Base-by-base conservation (phyloP, 2,113 vertebrate species). In the Phalacrocorax aristotelis region DNA sequence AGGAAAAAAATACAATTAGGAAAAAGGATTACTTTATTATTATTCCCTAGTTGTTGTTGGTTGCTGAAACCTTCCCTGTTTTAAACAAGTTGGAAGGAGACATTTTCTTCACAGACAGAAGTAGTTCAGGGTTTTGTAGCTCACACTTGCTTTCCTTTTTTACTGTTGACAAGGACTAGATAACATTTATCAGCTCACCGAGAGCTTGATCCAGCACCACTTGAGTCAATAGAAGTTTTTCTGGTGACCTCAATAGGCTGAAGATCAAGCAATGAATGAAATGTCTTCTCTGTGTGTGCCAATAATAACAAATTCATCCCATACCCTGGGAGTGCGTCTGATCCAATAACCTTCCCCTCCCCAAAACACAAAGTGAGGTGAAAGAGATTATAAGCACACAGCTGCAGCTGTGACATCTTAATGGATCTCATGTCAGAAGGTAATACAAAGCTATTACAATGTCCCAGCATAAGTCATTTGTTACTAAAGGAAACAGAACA, bases 221-320 rank as follows among this genome's bases (percentile, higher is more conserved):
- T 68, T 91, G 69, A 96, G 70, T 85, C 65, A 95, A 86, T 7
- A 93, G 49, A 83, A 70, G 15, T 87, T 92, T 75, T 80, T 81
- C 76, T 74, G 48, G 79, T 75, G 90, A 93, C 55, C 80, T 75
- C 72, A 83, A 64, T 18, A 83, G 85, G 26, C 60, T 52, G 68
- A 88, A 74, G 88, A 89, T 81, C 87, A 95, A 79, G 48, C 34
- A 92, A 69, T n/a, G 64, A 83, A 54, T 42, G 38, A 80, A 90
- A 72, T 68, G 18, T 76, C 87, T 93, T 81, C 62, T 34, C 7
- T 36, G 51, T 0, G 0, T 83, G 46, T 68, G 40, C 38, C 76
- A 95, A n/a, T 38, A 90, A 55, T 26, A 89, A 88, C 16, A 93
- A 93, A 84, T 30, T 78, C 40, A 78, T 65, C 44, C 62, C 44